Conservation (phyloP, 2,888 invertebrate species). For the Tholera decimalis region DNA sequence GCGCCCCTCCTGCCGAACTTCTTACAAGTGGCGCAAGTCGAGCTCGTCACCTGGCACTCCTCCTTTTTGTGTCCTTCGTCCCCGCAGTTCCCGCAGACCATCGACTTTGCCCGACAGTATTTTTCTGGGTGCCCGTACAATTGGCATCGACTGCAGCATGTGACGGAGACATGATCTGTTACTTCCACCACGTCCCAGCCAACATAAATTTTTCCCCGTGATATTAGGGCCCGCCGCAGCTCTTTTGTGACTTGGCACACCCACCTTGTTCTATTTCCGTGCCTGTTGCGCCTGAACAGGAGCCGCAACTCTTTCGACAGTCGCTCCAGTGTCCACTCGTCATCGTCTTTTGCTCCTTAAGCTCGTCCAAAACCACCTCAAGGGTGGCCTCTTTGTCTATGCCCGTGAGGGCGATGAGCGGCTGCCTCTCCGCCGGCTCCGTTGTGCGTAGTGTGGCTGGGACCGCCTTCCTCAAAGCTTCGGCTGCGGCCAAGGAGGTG, state of each 20-base stretch:
- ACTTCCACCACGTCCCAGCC: not conserved
- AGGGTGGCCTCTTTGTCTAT: too few relatives aligned
- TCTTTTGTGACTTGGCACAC: not conserved
- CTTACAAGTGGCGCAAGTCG: slow-evolving; percentile 49
- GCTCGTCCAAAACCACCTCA: too few relatives aligned
- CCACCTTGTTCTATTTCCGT: not conserved
- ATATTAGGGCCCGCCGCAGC: not conserved
- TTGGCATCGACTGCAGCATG: slow-evolving; percentile 6
- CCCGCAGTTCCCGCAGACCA: slow-evolving; percentile 3
- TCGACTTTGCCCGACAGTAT: not conserved
- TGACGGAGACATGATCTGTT: not conserved
- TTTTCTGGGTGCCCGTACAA: slow-evolving; percentile 4
- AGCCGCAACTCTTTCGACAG: not conserved
- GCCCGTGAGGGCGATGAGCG: too few relatives aligned
- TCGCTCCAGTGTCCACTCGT: too few relatives aligned
- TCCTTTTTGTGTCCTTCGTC: not conserved
- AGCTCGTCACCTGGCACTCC: not conserved
- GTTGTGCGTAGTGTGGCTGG: too few relatives aligned
- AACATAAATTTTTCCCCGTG: not conserved
- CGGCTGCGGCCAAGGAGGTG: too few relatives aligned
- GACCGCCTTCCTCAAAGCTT: too few relatives aligned
- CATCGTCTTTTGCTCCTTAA: too few relatives aligned
- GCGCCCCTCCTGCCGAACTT: slow-evolving; percentile 40
- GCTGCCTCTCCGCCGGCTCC: too few relatives aligned
- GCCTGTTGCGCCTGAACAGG: not conserved